Conservation (phyloP, 2,888 invertebrate species). For the Colostygia pectinataria region DNA sequence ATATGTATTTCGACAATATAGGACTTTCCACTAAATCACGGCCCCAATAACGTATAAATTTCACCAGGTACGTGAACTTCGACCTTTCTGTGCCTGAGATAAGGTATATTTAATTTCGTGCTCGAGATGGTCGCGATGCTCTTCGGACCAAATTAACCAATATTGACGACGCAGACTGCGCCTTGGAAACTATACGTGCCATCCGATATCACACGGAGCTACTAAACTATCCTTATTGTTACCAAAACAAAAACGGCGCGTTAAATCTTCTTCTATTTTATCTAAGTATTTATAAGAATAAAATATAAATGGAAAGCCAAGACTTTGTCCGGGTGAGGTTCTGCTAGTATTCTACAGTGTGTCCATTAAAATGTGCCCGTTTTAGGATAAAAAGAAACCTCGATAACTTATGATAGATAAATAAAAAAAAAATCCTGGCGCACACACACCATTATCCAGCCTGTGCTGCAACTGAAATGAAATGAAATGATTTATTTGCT, state of each 20-base stretch:
- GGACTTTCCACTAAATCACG: conserved; percentile 4
- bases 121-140: conserved; percentile 29
- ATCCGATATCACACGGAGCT: conserved; percentile 37
- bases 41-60: conserved; percentile 1
- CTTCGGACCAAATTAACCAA: conserved; percentile 60
- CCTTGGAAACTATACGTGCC: conserved; percentile 43
- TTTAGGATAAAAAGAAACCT: too few species aligned
- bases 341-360: too few species aligned
- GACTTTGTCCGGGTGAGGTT: too few species aligned
- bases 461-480: too few species aligned
- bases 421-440: too few species aligned
- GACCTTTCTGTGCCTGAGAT: not conserved
- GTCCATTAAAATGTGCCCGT: too few species aligned
- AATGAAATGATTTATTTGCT: too few species aligned
- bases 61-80: not conserved
- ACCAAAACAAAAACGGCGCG: not conserved
- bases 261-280: too few species aligned
- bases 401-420: too few species aligned
- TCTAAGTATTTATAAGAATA: too few species aligned
- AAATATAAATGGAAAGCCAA: too few species aligned
- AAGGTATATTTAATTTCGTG: conserved; percentile 6
- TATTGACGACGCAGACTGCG: conserved; percentile 63
- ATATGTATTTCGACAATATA: not conserved
- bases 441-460: too few species aligned
- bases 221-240: conserved; percentile 24